Conservation (phyloP, 2,797 vertebrate genomes). For the Amphiprion clarkii region DNA sequence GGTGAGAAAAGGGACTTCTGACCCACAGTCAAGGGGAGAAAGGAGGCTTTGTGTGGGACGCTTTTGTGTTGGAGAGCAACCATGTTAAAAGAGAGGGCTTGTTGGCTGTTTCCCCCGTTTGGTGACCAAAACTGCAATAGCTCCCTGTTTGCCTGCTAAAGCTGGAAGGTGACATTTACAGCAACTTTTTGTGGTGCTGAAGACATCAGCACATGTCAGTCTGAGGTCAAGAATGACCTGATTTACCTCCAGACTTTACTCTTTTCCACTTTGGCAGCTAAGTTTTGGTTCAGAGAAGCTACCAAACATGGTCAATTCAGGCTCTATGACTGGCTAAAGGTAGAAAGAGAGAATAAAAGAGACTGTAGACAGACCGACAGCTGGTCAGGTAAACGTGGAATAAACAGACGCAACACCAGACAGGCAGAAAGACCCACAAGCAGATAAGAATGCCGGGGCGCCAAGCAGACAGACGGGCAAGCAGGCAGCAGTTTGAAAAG, state of each 20-base stretch:
- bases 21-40: slow-evolving; percentile 96
- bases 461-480: slow-evolving; percentile 17
- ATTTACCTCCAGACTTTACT: slow-evolving; percentile 1
- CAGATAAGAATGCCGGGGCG: slow-evolving; percentile 6
- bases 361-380: slow-evolving; percentile 22
- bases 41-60: slow-evolving; percentile 90
- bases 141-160: slow-evolving; percentile 37
- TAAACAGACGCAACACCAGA: slow-evolving; percentile 16
- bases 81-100: slow-evolving; percentile 92
- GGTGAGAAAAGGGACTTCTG: slow-evolving; percentile 95
- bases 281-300: slow-evolving; percentile 5
- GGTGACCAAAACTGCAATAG: slow-evolving; percentile 72
- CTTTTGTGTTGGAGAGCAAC: slow-evolving; percentile 93
- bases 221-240: slow-evolving; percentile 19
- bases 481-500: slow-evolving; percentile 40
- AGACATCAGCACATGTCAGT: neutral
- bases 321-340: neutral
- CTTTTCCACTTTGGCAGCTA: slow-evolving; percentile 1
- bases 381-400: slow-evolving; percentile 26
- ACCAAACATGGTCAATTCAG: neutral
- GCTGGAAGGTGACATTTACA: slow-evolving; percentile 44
- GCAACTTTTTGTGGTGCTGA: slow-evolving; percentile 22
- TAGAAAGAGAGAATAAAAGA: slow-evolving; percentile 13
- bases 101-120: slow-evolving; percentile 75
- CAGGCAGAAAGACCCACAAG: slow-evolving; percentile 27